Conservation (phyloP, 2,797 vertebrate genomes). For the Fistularia commersonii region DNA sequence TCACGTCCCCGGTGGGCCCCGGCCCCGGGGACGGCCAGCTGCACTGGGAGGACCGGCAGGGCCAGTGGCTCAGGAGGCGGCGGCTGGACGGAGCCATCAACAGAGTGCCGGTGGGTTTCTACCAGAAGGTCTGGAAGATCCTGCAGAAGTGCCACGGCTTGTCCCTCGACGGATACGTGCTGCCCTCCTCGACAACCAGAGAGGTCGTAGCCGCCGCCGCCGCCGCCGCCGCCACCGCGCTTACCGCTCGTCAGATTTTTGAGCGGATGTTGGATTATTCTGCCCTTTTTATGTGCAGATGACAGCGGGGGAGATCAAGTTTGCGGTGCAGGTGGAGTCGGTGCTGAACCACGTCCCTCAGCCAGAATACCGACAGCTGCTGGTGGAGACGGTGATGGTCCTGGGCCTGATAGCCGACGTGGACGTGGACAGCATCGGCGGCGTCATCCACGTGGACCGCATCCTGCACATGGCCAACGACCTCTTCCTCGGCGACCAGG, state of each 20-base stretch:
- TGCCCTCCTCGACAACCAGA: slow-evolving; percentile 94
- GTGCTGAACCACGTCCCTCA: slow-evolving; percentile 95
- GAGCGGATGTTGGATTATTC: not conserved
- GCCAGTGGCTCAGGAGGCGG: slow-evolving; percentile 94
- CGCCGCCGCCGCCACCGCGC: not conserved
- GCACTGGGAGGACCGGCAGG: slow-evolving; percentile 89
- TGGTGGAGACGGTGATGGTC: slow-evolving; percentile 93
- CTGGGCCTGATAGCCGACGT: slow-evolving; percentile 88
- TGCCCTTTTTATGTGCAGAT: slow-evolving; percentile 73
- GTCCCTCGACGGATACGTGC: slow-evolving; percentile 95
- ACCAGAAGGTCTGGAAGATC: slow-evolving; percentile 96
- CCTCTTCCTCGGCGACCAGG: slow-evolving; percentile 92
- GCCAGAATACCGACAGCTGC: slow-evolving; percentile 93
- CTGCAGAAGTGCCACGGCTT: slow-evolving; percentile 97
- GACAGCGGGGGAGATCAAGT: slow-evolving; percentile 96
- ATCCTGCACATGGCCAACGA: slow-evolving; percentile 94
- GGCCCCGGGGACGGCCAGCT: slow-evolving; percentile 71
- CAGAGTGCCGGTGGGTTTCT: slow-evolving; percentile 94
- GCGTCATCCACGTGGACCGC: slow-evolving; percentile 89
- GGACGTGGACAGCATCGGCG: slow-evolving; percentile 87
- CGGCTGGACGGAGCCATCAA: slow-evolving; percentile 96
- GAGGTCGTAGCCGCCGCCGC: slow-evolving; percentile 75
- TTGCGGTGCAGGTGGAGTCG: slow-evolving; percentile 95
- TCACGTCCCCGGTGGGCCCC: slow-evolving; percentile 81
- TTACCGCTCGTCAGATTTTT: not conserved